phyloP scores from a whole-genome alignment of 2,888 invertebrate genomes.

The Drosophila setosimentum region DNA sequence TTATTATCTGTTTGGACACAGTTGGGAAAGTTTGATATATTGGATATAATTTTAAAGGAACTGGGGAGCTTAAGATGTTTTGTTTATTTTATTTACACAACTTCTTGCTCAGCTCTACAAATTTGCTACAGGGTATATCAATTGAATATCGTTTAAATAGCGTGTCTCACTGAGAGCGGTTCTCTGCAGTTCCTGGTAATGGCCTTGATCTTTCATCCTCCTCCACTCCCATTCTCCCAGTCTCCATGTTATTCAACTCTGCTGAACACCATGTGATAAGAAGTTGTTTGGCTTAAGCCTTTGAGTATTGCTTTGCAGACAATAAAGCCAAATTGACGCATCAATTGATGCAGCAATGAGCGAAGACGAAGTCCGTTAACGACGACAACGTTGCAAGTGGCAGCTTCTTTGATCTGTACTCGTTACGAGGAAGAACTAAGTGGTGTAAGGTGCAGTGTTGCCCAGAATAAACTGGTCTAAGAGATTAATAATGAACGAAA shows the following conservation, averaged over 20 bases:
- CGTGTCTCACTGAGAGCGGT: slow-evolving; percentile 23
- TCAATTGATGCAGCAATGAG: slow-evolving; percentile 16
- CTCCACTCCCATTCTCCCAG: background rate
- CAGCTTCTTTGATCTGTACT: background rate
- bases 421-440: slow-evolving; percentile 4
- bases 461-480: background rate
- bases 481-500: background rate
- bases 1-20: background rate
- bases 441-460: background rate
- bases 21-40: background rate
- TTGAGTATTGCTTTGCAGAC: slow-evolving; percentile 20
- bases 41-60: background rate
- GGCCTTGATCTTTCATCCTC: slow-evolving; percentile 49
- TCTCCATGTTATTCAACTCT: background rate
- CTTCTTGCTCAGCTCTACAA: background rate
- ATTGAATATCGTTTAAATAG: slow-evolving; percentile 70
- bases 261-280: slow-evolving; percentile 31
- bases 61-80: background rate
- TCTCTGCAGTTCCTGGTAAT: slow-evolving; percentile 39
- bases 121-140: slow-evolving; percentile 26
- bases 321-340: slow-evolving; percentile 75
- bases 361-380: slow-evolving; percentile 59
- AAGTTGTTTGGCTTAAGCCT: slow-evolving; percentile 29
- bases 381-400: slow-evolving; percentile 64
- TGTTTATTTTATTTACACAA: background rate